phyloP scores from a whole-genome alignment of 1,140 invertebrate genomes.

The Olivierus martensii region DNA sequence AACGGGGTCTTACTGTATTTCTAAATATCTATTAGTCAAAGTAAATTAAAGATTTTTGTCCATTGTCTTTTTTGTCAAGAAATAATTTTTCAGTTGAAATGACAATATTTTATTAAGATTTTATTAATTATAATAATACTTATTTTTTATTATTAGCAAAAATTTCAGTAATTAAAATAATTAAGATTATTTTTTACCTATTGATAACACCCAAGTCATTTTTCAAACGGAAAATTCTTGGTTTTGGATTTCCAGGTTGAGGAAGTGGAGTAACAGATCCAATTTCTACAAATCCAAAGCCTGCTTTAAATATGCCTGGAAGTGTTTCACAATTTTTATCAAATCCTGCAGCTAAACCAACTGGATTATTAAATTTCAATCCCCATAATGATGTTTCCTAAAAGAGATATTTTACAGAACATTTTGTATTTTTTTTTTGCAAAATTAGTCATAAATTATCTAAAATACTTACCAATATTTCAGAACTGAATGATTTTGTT shows the following conservation, averaged over 20 bases:
- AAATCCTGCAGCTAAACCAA: constrained; percentile 95
- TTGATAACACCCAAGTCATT: constrained; percentile 89
- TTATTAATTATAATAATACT: too few species aligned
- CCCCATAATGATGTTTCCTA: constrained; percentile 30
- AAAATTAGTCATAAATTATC: too few species aligned
- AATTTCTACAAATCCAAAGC: constrained; percentile 93
- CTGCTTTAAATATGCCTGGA: constrained; percentile 59
- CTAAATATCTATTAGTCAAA: too few species aligned
- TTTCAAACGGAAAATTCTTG: constrained; percentile 72
- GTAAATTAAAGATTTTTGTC: too few species aligned
- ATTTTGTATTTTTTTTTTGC: too few species aligned
- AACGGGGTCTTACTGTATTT: too few species aligned
- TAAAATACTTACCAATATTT: constrained; percentile 6
- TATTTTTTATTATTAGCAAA: too few species aligned
- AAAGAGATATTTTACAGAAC: constrained; percentile 3
- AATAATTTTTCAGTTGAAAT: too few species aligned
- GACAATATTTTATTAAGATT: too few species aligned
- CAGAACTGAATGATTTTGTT: constrained; percentile 2
- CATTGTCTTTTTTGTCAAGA: too few species aligned
- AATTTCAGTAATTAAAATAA: too few species aligned
- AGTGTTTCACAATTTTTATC: constrained; percentile 93
- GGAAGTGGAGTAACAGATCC: constrained; percentile 88
- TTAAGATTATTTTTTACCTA: constrained; percentile 34
- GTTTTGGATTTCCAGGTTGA: constrained; percentile 81
- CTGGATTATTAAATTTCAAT: constrained; percentile 59